These are phyloP conservation scores for Cottus gobio DNA, from an alignment of 2,113 vertebrate genomes.

Conservation along the genomic window DNA sequence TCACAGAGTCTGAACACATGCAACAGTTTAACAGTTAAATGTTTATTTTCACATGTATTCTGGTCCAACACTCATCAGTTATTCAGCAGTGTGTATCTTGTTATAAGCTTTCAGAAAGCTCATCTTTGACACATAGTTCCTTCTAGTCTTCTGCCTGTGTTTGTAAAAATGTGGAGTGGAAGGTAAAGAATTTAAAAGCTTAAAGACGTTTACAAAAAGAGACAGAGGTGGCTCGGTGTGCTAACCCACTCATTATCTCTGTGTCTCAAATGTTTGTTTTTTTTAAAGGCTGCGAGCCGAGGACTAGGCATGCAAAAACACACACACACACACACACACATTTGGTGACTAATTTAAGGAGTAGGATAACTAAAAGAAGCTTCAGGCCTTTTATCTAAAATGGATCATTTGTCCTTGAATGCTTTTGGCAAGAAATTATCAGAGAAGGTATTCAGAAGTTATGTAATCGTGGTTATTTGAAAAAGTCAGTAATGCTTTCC, in stretches of 20 bases:
- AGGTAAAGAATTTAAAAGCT: neutral
- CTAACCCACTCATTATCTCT: neutral
- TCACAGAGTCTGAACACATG: neutral
- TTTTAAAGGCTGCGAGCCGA: slow-evolving; percentile 15
- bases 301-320: neutral
- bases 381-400: slow-evolving; percentile 18
- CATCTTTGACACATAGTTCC: slow-evolving; percentile 1
- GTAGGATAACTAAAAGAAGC: neutral
- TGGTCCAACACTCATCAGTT: too few relatives aligned
- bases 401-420: slow-evolving; percentile 22
- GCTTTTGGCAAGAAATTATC: slow-evolving; percentile 14
- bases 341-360: slow-evolving; percentile 15
- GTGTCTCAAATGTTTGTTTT: neutral
- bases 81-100: too few relatives aligned
- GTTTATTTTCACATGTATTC: neutral
- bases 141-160: slow-evolving; percentile 3
- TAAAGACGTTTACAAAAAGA: neutral
- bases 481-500: neutral
- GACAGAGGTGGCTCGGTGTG: neutral
- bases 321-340: neutral
- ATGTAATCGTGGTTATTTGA: slow-evolving; percentile 6
- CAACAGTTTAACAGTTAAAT: neutral
- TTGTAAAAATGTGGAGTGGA: neutral
- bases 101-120: neutral
- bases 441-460: neutral